Conservation (phyloP, 2,888 invertebrate species). For the Rapana venosa region DNA sequence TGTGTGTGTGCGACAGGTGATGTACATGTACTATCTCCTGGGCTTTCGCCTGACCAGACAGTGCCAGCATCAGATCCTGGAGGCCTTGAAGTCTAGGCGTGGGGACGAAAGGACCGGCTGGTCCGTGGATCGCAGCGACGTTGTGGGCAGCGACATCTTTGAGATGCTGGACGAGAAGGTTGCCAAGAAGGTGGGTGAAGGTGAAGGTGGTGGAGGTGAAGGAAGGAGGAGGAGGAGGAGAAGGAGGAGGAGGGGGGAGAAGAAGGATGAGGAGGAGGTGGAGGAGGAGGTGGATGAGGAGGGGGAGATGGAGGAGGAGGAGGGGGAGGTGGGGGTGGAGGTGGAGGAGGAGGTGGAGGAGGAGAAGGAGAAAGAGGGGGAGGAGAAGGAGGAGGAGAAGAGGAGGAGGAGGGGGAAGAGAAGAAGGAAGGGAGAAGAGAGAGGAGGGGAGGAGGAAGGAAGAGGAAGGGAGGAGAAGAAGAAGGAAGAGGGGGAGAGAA, state of each 20-base stretch:
- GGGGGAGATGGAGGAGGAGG: background rate
- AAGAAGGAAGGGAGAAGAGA: background rate
- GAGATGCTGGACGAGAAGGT: conserved; percentile 59
- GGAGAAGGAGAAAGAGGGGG: background rate
- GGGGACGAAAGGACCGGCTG: conserved; percentile 17
- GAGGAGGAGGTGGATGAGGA: background rate
- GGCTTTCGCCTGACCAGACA: conserved; percentile 96
- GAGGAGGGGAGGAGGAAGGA: background rate
- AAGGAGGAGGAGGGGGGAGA: background rate
- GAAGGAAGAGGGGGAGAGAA: background rate
- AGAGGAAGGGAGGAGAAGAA: background rate
- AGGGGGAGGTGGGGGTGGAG: background rate
- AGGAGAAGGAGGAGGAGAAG: background rate
- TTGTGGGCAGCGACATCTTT: conserved; percentile 59
- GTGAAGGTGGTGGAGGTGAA: background rate
- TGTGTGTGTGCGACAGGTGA: conserved; percentile 14
- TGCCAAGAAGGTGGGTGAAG: conserved; percentile 52
- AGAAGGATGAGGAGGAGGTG: background rate
- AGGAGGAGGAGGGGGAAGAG: background rate
- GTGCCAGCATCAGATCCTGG: conserved; percentile 58
- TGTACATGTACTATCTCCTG: conserved; percentile 78
- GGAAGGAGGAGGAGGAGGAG: background rate
- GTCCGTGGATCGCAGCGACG: conserved; percentile 36
- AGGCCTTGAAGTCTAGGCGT: conserved; percentile 44
- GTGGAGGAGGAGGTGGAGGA: conserved; percentile 18